Base-by-base conservation (phyloP, 1,140 invertebrate genomes). In the Penaeus vannamei region DNA sequence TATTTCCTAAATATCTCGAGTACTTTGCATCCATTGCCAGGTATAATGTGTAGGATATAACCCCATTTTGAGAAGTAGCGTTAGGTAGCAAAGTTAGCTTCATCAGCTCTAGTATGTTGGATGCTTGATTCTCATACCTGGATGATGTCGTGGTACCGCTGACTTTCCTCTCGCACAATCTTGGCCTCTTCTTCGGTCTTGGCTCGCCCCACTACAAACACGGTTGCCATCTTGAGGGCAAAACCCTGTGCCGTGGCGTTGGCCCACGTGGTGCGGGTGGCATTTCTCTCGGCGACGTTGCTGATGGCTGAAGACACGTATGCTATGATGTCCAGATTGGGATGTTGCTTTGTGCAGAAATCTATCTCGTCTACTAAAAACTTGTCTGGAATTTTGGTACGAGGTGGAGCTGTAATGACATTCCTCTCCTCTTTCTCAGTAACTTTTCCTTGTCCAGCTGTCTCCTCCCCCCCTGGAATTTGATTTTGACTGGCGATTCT, bases 311-410 rank as follows among this genome's bases (percentile, higher is more conserved):
- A 86, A 60, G 81, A 76, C 0, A 86, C 76, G 42, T 86, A 86
- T 5, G 85, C 85, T 60, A 86, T 86, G 59, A 86, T 64, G 42
- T 86, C 66, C 72, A 86, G 76, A 23, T 42, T 26, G 23, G 72
- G 72, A 1, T 36, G 59, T 23, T 61, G 23, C 26, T 79, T 26
- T 53, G 12, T 53, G 32, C 85, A 86, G 76, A 80, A 86, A 46
- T 86, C 85, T 17, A 69, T 46, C 85, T 86, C 85, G 36, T 86
- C 85, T n/a, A 86, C 81, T 46, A 80, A 60, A n/a, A 86, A 86
- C 72, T 26, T 61, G 59, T 61, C 77, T 2, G 85, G 85, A 46
- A 86, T 79, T 53, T 53, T 53, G 7, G 53, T 53, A 1, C 53
- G 53, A 17, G 53, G 53, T 0, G 17, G 53, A 53, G 17, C 4